Conservation (phyloP, 2,888 invertebrate species). For the Calameuta idolon region DNA sequence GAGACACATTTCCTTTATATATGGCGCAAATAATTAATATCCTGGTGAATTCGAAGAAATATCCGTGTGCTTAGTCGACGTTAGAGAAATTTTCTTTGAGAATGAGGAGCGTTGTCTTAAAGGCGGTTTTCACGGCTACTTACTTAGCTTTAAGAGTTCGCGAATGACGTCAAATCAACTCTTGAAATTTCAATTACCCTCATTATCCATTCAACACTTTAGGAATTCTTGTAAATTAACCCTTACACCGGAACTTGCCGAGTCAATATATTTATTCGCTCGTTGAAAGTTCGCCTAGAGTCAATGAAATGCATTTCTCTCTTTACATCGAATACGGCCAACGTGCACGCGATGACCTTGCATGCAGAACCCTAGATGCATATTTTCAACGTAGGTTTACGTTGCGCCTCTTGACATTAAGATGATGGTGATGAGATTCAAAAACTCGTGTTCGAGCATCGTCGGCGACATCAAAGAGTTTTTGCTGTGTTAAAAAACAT, state of each 20-base stretch:
- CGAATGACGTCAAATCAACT: not conserved
- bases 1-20: not conserved
- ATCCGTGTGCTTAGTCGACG: constrained; percentile 7
- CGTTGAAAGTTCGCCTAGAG: not conserved
- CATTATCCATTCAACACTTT: not conserved
- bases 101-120: not conserved
- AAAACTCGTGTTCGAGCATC: not conserved
- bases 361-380: not conserved
- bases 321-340: not conserved
- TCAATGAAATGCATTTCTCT: not conserved
- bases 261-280: not conserved
- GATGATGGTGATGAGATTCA: not conserved
- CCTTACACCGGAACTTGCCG: not conserved
- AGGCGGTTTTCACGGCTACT: not conserved
- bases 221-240: not conserved
- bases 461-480: not conserved
- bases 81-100: constrained; percentile 5
- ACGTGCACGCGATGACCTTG: not conserved
- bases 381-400: not conserved
- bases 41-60: not conserved
- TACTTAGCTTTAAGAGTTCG: not conserved
- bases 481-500: not conserved
- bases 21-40: constrained; percentile 10
- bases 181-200: not conserved
- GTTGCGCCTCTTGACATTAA: not conserved